Evolutionary conservation across 2,113 vertebrate genomes (phyloP).

Genomic region (Limnothrissa miodon): DNA sequence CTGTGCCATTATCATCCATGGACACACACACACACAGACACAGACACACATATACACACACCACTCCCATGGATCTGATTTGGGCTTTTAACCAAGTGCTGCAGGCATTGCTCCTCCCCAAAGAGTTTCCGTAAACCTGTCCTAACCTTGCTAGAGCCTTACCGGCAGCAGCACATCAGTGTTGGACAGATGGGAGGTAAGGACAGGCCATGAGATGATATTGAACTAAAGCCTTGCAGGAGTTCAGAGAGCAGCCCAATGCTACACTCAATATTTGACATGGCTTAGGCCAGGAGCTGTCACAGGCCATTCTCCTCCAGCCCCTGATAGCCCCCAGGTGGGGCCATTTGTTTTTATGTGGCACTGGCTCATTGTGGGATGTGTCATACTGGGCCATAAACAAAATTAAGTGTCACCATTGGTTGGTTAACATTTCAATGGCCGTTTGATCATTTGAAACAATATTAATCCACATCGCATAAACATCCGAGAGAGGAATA

Average conservation of each 20-base stretch:
- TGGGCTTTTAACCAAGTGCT: conserved; percentile 62
- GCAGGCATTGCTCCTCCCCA: conserved; percentile 51
- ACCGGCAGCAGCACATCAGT: conserved; percentile 69
- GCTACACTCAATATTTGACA: neutral
- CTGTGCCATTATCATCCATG: conserved; percentile 48
- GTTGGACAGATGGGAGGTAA: conserved; percentile 58
- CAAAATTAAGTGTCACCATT: neutral
- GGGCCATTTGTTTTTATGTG: neutral
- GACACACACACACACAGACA: conserved; percentile 42
- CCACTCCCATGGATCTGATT: conserved; percentile 72
- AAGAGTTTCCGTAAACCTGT: conserved; percentile 63
- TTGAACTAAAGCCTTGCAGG: neutral
- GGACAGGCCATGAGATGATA: conserved; percentile 38
- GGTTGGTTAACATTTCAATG: neutral
- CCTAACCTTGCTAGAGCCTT: conserved; percentile 65
- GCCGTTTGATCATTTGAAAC: neutral
- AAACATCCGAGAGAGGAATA: neutral
- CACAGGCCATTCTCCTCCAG: neutral
- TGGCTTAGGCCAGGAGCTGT: neutral
- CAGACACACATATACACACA: neutral
- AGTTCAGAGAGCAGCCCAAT: neutral
- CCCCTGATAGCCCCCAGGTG: neutral
- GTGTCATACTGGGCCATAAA: neutral
- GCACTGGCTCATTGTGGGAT: neutral
- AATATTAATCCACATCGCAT: neutral